Evolutionary conservation across 2,113 vertebrate species (phyloP).

Genomic region (Rhinoderma darwinii): DNA sequence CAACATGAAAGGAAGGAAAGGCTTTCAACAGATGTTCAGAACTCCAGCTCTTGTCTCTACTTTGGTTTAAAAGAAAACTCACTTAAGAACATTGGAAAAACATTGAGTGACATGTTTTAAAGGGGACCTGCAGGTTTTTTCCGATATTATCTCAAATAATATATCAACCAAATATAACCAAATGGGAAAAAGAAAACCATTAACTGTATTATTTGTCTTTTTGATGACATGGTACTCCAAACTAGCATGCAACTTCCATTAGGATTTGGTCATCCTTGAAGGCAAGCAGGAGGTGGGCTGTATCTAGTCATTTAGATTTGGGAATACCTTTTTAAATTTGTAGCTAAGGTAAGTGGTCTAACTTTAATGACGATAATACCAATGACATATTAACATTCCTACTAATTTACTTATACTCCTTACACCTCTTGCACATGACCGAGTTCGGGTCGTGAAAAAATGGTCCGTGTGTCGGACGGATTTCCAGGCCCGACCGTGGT

Average conservation of each 20-base stretch:
- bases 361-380: too few relatives aligned
- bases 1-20: slow-evolving; percentile 40
- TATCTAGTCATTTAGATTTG: not conserved
- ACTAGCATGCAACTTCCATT: not conserved
- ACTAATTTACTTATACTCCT: too few relatives aligned
- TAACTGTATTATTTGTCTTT: not conserved
- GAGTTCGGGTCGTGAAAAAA: too few relatives aligned
- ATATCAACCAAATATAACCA: not conserved
- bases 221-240: not conserved
- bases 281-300: not conserved
- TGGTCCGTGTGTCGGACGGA: too few relatives aligned
- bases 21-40: slow-evolving; percentile 20
- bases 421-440: too few relatives aligned
- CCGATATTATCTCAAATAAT: not conserved
- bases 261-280: not conserved
- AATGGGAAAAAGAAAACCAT: not conserved
- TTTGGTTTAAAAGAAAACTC: not conserved
- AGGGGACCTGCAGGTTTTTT: not conserved
- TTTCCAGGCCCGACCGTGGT: too few relatives aligned
- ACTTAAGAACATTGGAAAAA: slow-evolving; percentile 5
- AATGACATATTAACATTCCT: too few relatives aligned
- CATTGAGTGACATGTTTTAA: not conserved
- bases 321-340: too few relatives aligned
- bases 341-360: too few relatives aligned
- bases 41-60: not conserved